Conservation (phyloP, 2,113 vertebrate species). For the Arvicanthis niloticus region DNA sequence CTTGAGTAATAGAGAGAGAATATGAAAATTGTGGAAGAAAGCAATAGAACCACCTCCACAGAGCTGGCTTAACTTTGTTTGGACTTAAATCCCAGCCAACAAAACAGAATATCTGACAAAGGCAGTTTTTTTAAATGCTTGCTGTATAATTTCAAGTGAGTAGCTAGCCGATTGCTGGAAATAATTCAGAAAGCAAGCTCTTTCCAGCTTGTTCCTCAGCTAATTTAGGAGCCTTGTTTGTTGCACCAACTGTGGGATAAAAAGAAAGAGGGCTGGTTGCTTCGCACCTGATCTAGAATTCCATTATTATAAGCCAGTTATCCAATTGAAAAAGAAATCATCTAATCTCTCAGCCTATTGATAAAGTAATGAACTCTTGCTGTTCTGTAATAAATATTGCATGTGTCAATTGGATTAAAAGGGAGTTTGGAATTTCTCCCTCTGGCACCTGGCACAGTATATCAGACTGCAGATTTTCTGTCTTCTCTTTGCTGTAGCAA, state of each 20-base stretch:
- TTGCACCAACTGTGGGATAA: background rate
- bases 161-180: background rate
- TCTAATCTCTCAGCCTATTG: background rate
- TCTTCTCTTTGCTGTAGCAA: background rate
- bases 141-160: background rate
- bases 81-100: background rate
- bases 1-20: background rate
- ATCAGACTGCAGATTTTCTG: constrained; percentile 21
- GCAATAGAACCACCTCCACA: background rate
- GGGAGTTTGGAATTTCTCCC: constrained; percentile 25
- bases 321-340: background rate
- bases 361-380: constrained; percentile 52
- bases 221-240: constrained; percentile 18
- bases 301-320: constrained; percentile 62
- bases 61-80: constrained; percentile 22
- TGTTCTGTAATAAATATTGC: constrained; percentile 49
- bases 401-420: background rate
- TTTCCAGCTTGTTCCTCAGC: background rate
- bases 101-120: constrained; percentile 19
- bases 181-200: background rate
- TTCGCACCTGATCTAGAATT: constrained; percentile 1
- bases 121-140: background rate
- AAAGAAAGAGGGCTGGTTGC: background rate
- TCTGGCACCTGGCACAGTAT: background rate
- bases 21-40: constrained; percentile 47